Evolutionary conservation across 2,888 invertebrate genomes (phyloP).

Genomic region (Anticlea derivata): DNA sequence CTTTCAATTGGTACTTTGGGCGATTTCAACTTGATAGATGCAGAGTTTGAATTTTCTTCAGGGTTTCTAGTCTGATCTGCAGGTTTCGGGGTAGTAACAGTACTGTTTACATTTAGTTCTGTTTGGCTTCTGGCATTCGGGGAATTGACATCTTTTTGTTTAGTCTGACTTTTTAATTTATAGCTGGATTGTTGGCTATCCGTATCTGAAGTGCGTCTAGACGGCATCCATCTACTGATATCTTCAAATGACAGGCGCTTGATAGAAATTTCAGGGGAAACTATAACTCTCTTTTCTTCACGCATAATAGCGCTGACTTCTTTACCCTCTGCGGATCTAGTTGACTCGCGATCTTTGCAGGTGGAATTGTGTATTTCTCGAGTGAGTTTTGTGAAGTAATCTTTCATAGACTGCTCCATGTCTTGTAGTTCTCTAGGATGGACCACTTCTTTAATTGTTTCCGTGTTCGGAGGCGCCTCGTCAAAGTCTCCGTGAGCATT

Average conservation of each 20-base stretch:
- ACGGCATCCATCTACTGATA: conserved; percentile 40
- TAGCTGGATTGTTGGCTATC: conserved; percentile 8
- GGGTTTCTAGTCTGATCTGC: not conserved
- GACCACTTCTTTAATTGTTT: conserved; percentile 43
- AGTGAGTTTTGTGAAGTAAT: conserved; percentile 54
- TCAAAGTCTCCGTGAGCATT: conserved; percentile 60
- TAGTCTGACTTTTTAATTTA: not conserved
- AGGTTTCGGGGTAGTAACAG: not conserved
- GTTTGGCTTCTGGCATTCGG: not conserved
- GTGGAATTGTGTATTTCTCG: conserved; percentile 38
- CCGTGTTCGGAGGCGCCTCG: conserved; percentile 55
- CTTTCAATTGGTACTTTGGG: not conserved
- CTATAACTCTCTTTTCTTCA: conserved; percentile 11
- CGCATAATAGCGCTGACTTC: conserved; percentile 5
- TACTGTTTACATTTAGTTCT: not conserved
- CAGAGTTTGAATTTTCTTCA: not conserved
- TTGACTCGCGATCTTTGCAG: conserved; percentile 21
- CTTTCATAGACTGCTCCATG: conserved; percentile 46
- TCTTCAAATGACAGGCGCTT: conserved; percentile 45
- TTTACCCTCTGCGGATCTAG: not conserved
- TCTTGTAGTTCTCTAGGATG: conserved; percentile 54
- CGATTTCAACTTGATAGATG: conserved; percentile 6
- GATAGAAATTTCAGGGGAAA: conserved; percentile 45
- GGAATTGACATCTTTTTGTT: not conserved
- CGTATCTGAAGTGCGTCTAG: conserved; percentile 19